These are phyloP conservation scores for Leptopterna dolabrata DNA, from an alignment of 2,888 invertebrate species.

Conservation along the genomic window DNA sequence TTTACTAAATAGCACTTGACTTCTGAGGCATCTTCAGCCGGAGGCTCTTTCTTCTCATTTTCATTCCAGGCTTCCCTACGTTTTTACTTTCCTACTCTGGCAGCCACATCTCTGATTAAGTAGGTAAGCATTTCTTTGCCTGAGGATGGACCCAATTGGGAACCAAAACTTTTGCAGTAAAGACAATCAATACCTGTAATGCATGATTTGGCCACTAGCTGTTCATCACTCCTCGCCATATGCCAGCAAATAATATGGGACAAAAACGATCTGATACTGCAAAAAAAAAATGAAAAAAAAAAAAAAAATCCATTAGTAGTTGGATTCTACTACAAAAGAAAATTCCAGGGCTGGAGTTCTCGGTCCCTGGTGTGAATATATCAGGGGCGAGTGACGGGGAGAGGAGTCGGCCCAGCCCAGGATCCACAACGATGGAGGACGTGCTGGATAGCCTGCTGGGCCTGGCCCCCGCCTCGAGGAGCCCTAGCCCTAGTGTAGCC, in stretches of 20 bases:
- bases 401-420: conserved; percentile 73
- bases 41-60: no score
- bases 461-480: conserved; percentile 83
- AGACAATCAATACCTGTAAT: no score
- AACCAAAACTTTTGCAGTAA: no score
- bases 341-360: conserved; percentile 53
- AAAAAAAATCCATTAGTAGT: background rate
- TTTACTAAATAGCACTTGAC: no score
- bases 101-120: no score
- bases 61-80: no score
- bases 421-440: conserved; percentile 91
- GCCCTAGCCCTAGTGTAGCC: conserved; percentile 69
- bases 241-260: background rate
- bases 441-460: conserved; percentile 92
- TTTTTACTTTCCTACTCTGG: no score
- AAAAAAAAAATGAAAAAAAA: background rate
- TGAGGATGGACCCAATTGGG: no score
- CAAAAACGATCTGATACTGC: background rate
- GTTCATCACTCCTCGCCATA: no score
- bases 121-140: no score
- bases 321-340: conserved; percentile 45
- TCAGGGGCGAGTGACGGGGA: conserved; percentile 51
- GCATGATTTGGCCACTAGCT: no score
- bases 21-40: no score
- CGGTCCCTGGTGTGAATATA: conserved; percentile 50